Conservation (phyloP, 2,113 vertebrate species). For the Siphamia tubifer region DNA sequence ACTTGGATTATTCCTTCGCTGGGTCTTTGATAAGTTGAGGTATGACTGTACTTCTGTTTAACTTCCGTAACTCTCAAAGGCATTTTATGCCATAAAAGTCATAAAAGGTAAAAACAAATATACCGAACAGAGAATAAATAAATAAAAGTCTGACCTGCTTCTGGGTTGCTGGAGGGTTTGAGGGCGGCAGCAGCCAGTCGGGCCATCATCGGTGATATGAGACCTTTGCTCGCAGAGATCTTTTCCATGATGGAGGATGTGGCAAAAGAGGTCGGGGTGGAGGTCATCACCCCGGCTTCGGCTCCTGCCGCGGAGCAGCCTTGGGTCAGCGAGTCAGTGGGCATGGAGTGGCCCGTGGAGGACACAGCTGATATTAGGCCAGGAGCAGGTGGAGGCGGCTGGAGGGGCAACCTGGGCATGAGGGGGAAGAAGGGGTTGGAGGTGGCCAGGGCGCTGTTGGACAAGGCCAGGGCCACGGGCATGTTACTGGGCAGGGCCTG, state of each 20-base stretch:
- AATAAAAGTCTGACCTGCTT: conserved; percentile 91
- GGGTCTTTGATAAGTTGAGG: too few species aligned
- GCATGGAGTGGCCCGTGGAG: conserved; percentile 76
- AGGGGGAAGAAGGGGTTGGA: conserved; percentile 89
- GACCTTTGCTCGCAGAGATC: conserved; percentile 96
- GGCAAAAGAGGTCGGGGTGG: conserved; percentile 82
- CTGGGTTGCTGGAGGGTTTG: conserved; percentile 86
- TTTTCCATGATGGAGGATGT: conserved; percentile 95
- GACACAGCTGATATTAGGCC: conserved; percentile 82
- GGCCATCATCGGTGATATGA: conserved; percentile 99
- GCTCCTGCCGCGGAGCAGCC: conserved; percentile 81
- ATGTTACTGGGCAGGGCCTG: conserved; percentile 92
- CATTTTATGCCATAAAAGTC: too few species aligned
- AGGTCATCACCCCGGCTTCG: conserved; percentile 56
- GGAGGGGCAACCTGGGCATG: conserved; percentile 85
- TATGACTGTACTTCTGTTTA: too few species aligned
- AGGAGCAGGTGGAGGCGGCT: conserved; percentile 83
- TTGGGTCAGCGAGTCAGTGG: conserved; percentile 84
- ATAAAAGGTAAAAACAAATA: not conserved
- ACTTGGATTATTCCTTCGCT: too few species aligned
- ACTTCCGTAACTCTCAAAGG: too few species aligned
- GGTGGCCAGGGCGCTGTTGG: conserved; percentile 82
- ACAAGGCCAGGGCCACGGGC: conserved; percentile 89
- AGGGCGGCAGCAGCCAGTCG: conserved; percentile 95
- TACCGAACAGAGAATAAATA: not conserved